Base-by-base conservation (phyloP, 2,797 vertebrate genomes). In the Lepilemur septentrionalis region DNA sequence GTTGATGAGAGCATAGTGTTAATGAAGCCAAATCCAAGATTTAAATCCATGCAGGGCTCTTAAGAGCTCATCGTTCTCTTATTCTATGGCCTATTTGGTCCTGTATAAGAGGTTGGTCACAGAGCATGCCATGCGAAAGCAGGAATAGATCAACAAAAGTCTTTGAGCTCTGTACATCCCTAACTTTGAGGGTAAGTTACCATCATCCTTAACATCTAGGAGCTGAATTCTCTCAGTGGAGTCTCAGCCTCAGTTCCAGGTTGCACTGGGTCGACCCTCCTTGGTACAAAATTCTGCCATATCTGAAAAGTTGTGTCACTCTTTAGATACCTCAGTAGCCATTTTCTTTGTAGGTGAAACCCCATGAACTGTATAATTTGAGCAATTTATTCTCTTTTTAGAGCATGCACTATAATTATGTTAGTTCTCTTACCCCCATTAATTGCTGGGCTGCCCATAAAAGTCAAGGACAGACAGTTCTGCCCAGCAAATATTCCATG, bases 31-130 rank as follows among this genome's bases (percentile, higher is more conserved):
- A 61, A 8, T 17, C 4, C 18, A 85, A 84, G 11, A 5, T 43
- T 65, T 48, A 85, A 57, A 48, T 15, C 22, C 28, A 41, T 61
- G 1, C 4, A 61, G 17, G 2, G 0, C 0, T 35, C 20, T 61
- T 63, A 35, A 30, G 55, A 70, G 5, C 5, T 52, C 67, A 20
- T 38, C 22, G 13, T 63, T 88, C 46, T 57, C 32, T 75, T 85
- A 65, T 3, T 4, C 1, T 46, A 18, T 15, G 11, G 1, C n/a
- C 17, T 23, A n/a, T 6, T 90, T 80, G 2, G 9, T 12, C 4
- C 1, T 63, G 1, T 73, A 12, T 32, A 4, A 57, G 22, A 20
- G 3, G 0, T 15, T n/a, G 63, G 4, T 73, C 9, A 18, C 23
- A 76, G 82, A 48, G 1, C 4, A 69, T 43, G 4, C 23, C 32